Evolutionary conservation across 2,888 invertebrate species (phyloP).

Genomic region (Microctonus aethiopoides): DNA sequence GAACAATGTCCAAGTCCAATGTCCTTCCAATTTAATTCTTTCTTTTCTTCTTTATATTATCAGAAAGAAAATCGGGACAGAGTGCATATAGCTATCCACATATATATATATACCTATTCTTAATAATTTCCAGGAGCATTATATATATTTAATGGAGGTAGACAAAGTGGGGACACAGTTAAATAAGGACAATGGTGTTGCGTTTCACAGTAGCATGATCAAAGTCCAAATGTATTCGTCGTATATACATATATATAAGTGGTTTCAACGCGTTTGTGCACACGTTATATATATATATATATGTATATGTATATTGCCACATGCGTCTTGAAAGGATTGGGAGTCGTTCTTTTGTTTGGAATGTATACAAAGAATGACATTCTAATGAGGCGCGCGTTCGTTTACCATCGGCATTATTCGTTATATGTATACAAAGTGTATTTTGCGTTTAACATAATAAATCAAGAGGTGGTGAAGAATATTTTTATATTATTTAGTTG

Average conservation of each 20-base stretch:
- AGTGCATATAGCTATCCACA: not conserved
- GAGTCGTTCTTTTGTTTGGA: constrained; percentile 43
- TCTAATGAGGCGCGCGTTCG: constrained; percentile 44
- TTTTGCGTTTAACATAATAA: too few species aligned
- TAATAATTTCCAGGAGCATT: too few species aligned
- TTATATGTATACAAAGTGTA: too few species aligned
- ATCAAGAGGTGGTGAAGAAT: too few species aligned
- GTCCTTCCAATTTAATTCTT: not conserved
- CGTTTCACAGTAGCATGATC: constrained; percentile 13
- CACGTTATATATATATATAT: too few species aligned
- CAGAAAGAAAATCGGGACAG: constrained; percentile 5
- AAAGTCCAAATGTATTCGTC: constrained; percentile 22
- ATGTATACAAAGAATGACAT: constrained; percentile 46
- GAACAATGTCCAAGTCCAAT: constrained; percentile 8
- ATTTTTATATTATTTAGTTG: too few species aligned
- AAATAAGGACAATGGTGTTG: constrained; percentile 10
- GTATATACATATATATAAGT: too few species aligned
- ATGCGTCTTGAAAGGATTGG: constrained; percentile 35
- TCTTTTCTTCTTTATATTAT: not conserved
- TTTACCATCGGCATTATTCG: not conserved
- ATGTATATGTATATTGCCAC: not conserved
- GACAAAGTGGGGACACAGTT: not conserved
- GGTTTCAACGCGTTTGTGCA: not conserved
- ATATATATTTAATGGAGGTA: too few species aligned
- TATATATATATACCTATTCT: not conserved